Evolutionary conservation across 1,140 invertebrate species (phyloP).

Genomic region (Hycleus cichorii): DNA sequence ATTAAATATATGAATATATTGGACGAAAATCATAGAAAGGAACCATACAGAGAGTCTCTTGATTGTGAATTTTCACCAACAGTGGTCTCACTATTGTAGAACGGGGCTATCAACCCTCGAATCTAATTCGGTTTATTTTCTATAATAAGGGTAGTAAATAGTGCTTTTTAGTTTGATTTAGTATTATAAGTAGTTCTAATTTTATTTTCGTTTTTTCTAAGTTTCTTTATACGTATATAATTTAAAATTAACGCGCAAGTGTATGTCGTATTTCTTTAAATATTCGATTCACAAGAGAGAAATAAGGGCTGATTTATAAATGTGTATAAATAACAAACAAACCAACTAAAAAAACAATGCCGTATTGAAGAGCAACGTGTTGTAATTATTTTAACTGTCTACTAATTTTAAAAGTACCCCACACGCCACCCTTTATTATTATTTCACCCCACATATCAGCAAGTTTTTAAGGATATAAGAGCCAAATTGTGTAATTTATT

Average conservation of each 20-base stretch:
- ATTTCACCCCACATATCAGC: constrained; percentile 5
- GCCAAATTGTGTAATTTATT: constrained; percentile 3
- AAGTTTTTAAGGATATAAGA: constrained; percentile 6
- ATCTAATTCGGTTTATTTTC: constrained; percentile 1
- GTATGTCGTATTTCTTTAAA: constrained; percentile 29
- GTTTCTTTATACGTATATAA: constrained; percentile 1
- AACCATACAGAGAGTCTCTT: neutral
- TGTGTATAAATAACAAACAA: constrained; percentile 19
- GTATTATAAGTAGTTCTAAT: neutral
- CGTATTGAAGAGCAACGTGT: constrained; percentile 13
- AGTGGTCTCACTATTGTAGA: too few relatives aligned
- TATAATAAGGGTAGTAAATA: neutral
- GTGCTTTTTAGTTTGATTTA: neutral
- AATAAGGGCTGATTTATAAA: constrained; percentile 34
- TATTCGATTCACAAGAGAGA: constrained; percentile 32
- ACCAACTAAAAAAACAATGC: neutral
- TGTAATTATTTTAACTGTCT: constrained; percentile 22
- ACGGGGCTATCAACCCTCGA: too few relatives aligned
- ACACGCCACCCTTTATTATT: neutral
- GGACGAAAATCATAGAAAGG: too few relatives aligned
- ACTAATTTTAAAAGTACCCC: constrained; percentile 3
- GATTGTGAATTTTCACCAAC: too few relatives aligned
- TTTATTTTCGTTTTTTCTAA: neutral
- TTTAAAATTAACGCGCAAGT: constrained; percentile 4
- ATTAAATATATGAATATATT: too few relatives aligned